Evolutionary conservation across 2,888 invertebrate species (phyloP), one percentile per base, ranked within the genome.

Genomic region (Thecocarcelia acutangulata): DNA sequence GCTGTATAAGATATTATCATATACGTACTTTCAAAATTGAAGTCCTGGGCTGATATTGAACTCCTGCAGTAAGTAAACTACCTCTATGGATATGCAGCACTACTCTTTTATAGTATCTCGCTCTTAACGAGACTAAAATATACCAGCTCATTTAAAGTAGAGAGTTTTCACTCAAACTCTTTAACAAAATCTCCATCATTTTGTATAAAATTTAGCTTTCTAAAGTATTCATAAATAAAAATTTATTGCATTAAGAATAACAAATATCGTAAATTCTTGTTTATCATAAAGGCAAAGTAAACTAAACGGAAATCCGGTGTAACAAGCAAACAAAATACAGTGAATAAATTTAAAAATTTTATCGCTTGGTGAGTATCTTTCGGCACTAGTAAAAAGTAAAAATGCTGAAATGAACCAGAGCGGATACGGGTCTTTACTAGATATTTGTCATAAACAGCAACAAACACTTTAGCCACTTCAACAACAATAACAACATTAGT

Each of bases 361-460:
- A 5, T 21, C 37, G 5, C 46, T 56, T 19, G 3, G 12, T 42
- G 15, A 40, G 9, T 44, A 52, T 76, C 40, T 59, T 37, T 69
- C 3, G 33, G 33, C 52, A 58, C 58, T 44, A 33, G 2, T 42
- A 58, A 68, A 64, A 50, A 68, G 37, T 52, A 64, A 48, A 59
- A 42, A 19, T 2, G 4, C 15, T 9, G n/a, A 48, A 79, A 68
- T 68, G 37, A 74, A 61, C 48, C 46, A 24, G 52, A 74, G 12
- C 68, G 79, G 63, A 80, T 63, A 63, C 80, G 13, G 58, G 56
- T 28, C 58, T 72, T 66, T 78, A 63, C 63, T 19, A 72, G 66
- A 46, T 52, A 59, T 59, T 59, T 66, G 52, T 78, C 59, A 46
- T 17, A 52, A 42, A 56, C 42, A 40, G 37, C 28, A 56, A 46